Percentiles rank a stretch among this genome's conserved stretches.
These are phyloP conservation scores for Emydoidea blandingii DNA, from an alignment of 2,797 vertebrate genomes.

Conservation along the genomic window DNA sequence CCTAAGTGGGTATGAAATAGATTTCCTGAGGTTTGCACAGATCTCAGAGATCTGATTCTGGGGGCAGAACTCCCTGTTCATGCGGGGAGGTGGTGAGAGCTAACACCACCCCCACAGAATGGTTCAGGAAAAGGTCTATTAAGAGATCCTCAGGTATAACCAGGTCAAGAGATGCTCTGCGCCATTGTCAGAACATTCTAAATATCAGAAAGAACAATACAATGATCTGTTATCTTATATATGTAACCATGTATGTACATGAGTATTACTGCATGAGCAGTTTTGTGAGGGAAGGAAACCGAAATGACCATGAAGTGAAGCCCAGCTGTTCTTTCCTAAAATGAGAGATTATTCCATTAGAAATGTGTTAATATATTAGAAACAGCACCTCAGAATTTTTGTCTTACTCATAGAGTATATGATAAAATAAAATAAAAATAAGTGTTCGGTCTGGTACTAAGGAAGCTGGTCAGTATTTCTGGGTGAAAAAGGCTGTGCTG, in stretches of 20 bases:
- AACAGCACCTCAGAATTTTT: not conserved
- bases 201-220: not conserved
- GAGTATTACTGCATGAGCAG: not conserved
- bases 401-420: not conserved
- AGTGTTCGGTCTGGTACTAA: not conserved
- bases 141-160: not conserved
- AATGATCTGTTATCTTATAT: not conserved
- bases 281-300: not conserved
- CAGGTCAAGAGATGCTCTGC: not conserved
- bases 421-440: not conserved
- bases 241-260: not conserved
- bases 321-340: not conserved
- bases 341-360: not conserved
- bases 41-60: not conserved
- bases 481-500: not conserved
- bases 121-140: not conserved
- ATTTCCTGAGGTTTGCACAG: not conserved
- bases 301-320: not conserved
- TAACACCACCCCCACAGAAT: not conserved
- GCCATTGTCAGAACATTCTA: not conserved
- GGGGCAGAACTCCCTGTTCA: not conserved
- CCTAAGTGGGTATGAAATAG: not conserved
- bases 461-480: not conserved
- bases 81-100: not conserved
- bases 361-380: not conserved